These are phyloP conservation scores for Macaria liturata DNA, from an alignment of 2,888 invertebrate species.

Conservation along the genomic window DNA sequence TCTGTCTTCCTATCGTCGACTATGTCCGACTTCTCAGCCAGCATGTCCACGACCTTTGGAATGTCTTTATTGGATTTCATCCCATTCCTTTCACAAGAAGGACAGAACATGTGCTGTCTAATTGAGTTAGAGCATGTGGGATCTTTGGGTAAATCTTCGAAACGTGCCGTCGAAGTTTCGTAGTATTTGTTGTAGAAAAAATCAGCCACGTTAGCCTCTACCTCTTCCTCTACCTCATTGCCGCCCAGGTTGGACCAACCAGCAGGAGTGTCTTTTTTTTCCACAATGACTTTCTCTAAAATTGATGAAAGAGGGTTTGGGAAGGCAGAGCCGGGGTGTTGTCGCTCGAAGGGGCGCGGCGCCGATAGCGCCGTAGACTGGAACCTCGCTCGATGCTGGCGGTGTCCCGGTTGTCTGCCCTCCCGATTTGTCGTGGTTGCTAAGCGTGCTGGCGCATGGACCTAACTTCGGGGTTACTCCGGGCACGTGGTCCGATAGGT, in stretches of 20 bases:
- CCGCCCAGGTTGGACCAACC: conserved; percentile 88
- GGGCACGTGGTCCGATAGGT: no score
- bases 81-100: conserved; percentile 81
- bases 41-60: conserved; percentile 72
- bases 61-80: conserved; percentile 67
- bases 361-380: no score
- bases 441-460: no score
- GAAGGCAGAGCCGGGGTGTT: no score
- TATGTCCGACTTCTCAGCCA: conserved; percentile 58
- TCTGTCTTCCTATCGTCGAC: conserved; percentile 67
- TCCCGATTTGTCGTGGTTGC: no score
- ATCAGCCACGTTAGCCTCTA: conserved; percentile 84
- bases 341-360: no score
- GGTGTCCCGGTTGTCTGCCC: no score
- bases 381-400: no score
- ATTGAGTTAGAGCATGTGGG: conserved; percentile 69
- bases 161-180: conserved; percentile 79
- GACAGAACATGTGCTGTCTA: conserved; percentile 78
- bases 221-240: conserved; percentile 71
- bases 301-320: no score
- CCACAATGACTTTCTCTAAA: no score
- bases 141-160: conserved; percentile 79
- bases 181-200: conserved; percentile 87
- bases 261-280: conserved; percentile 64
- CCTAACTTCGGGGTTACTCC: no score